These are phyloP conservation scores for Paradoxurus hermaphroditus DNA, from an alignment of 2,113 vertebrate species.

Conservation along the genomic window DNA sequence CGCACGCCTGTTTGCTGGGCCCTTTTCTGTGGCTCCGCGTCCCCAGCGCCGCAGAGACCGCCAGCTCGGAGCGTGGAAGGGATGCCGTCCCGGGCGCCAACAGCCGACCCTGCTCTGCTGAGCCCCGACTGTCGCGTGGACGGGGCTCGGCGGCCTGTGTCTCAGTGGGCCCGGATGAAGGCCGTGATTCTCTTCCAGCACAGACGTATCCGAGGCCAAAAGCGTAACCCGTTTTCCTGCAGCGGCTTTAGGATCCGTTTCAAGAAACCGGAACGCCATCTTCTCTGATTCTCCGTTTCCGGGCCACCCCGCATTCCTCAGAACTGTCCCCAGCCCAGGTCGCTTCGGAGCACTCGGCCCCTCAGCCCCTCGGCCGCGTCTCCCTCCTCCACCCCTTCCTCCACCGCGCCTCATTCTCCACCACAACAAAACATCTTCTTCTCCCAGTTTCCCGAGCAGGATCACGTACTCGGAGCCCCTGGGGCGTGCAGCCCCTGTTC, in stretches of 20 bases:
- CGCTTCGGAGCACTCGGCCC: too few species aligned
- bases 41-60: rapidly evolving
- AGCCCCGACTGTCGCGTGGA: rapidly evolving
- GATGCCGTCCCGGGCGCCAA: rapidly evolving
- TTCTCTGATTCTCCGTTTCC: not conserved
- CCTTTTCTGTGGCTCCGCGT: rapidly evolving
- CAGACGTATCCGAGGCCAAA: not conserved
- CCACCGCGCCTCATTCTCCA: rapidly evolving
- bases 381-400: not conserved
- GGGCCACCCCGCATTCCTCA: rapidly evolving
- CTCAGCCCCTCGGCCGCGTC: too few species aligned
- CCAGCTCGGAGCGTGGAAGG: rapidly evolving
- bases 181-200: rapidly evolving
- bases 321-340: too few species aligned
- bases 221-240: rapidly evolving
- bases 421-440: too few species aligned
- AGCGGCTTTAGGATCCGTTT: not conserved
- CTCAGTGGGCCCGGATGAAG: rapidly evolving
- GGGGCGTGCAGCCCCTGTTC: not conserved
- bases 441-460: not conserved
- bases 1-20: rapidly evolving
- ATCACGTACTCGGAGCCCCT: rapidly evolving
- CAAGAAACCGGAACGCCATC: rapidly evolving
- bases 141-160: rapidly evolving
- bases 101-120: rapidly evolving